Evolutionary conservation across 2,113 vertebrate species (phyloP).

Genomic region (Eonycteris spelaea): DNA sequence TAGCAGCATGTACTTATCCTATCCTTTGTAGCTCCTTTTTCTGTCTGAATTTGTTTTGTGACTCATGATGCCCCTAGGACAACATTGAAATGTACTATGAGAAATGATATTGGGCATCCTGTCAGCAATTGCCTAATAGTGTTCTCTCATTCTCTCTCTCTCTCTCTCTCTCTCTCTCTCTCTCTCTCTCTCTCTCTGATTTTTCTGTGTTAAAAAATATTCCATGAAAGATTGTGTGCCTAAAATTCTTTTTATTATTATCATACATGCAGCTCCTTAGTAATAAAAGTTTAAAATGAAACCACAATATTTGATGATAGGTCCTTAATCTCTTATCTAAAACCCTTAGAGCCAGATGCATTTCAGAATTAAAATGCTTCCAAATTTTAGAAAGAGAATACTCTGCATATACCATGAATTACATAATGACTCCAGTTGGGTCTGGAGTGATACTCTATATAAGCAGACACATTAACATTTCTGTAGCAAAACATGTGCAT

Average conservation of each 20-base stretch:
- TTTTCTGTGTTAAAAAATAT: neutral
- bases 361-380: slow-evolving; percentile 16
- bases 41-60: neutral
- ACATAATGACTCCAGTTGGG: neutral
- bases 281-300: slow-evolving; percentile 18
- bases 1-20: neutral
- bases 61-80: neutral
- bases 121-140: neutral
- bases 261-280: neutral
- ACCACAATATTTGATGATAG: neutral
- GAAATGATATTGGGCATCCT: neutral
- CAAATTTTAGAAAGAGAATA: neutral
- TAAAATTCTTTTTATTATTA: neutral
- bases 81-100: neutral
- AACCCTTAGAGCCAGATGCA: neutral
- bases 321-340: neutral
- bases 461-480: slow-evolving; percentile 30
- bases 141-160: neutral
- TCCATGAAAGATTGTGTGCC: neutral
- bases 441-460: neutral
- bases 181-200: neutral
- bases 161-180: neutral
- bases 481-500: neutral
- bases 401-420: neutral
- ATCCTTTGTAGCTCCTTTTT: neutral